phyloP scores from a whole-genome alignment of 2,888 invertebrate genomes.

The Deilephila elpenor region DNA sequence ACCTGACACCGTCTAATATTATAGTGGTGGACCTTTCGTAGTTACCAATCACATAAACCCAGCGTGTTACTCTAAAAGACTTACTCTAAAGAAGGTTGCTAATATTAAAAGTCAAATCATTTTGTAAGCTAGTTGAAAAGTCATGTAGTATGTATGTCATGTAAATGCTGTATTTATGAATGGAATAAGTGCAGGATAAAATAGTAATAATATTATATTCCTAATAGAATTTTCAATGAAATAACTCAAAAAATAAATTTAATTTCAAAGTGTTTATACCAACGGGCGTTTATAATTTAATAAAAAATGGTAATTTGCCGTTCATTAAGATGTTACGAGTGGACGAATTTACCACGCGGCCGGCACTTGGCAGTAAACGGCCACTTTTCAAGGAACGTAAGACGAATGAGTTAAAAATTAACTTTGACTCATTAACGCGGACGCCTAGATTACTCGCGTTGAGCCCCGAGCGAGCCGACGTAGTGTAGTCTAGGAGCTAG shows the following conservation, averaged over 20 bases:
- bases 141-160: too few relatives aligned
- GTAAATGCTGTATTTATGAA: too few relatives aligned
- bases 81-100: too few relatives aligned
- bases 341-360: slow-evolving; percentile 7
- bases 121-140: too few relatives aligned
- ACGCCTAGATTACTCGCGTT: slow-evolving; percentile 21
- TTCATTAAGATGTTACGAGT: slow-evolving; percentile 23
- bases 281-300: not conserved
- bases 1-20: too few relatives aligned
- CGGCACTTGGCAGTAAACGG: not conserved
- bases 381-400: slow-evolving; percentile 15
- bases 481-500: slow-evolving; percentile 5
- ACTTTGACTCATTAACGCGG: slow-evolving; percentile 28
- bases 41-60: too few relatives aligned
- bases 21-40: too few relatives aligned
- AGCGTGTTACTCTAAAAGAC: too few relatives aligned
- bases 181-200: too few relatives aligned
- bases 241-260: not conserved
- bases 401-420: slow-evolving; percentile 28
- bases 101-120: too few relatives aligned
- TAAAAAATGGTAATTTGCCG: slow-evolving; percentile 22
- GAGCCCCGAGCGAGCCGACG: slow-evolving; percentile 1
- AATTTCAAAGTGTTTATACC: not conserved
- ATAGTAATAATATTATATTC: not conserved
- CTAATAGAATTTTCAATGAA: not conserved